Evolutionary conservation across 1,140 invertebrate genomes (phyloP).

Genomic region (Atta colombica): DNA sequence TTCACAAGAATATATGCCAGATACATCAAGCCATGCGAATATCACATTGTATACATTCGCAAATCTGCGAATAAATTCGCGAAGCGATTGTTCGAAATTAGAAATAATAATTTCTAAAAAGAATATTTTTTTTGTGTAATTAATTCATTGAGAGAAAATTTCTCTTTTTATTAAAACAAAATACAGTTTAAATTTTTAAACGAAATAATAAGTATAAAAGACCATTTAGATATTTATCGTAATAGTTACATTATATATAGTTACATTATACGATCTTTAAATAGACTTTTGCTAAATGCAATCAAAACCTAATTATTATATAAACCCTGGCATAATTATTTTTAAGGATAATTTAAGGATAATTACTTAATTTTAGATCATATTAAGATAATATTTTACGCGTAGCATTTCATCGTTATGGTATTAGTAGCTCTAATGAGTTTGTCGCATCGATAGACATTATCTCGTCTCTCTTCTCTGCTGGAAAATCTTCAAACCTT

Average conservation of each 20-base stretch:
- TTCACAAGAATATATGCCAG: background rate
- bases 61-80: no score
- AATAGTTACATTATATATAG: no score
- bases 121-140: background rate
- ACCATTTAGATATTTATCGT: background rate
- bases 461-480: background rate
- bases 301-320: no score
- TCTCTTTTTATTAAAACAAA: background rate
- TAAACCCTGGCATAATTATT: no score
- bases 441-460: background rate
- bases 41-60: no score
- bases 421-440: background rate
- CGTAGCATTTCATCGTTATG: background rate
- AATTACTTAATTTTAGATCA: background rate
- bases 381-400: background rate
- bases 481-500: constrained; percentile 12
- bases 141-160: background rate
- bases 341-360: constrained; percentile 2
- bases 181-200: background rate
- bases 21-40: no score
- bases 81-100: background rate
- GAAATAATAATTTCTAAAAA: background rate
- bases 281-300: background rate
- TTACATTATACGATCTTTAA: background rate
- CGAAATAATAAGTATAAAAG: background rate